Evolutionary conservation across 2,888 invertebrate genomes (phyloP).

Genomic region (Patella caerulea): DNA sequence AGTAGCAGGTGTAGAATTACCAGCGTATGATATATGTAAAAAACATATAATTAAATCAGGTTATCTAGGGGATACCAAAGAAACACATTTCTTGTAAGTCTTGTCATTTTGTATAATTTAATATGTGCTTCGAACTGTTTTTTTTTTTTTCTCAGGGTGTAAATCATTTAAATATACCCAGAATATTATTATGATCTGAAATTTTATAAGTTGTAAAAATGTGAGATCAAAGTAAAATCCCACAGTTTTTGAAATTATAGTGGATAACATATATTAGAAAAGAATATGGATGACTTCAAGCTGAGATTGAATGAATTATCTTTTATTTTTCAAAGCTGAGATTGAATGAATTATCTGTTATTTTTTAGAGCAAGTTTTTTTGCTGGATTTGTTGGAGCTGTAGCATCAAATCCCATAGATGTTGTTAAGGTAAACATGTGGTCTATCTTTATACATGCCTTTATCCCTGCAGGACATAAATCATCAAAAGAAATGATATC

Average conservation of each 20-base stretch:
- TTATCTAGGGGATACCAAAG: conserved; percentile 83
- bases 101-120: conserved; percentile 19
- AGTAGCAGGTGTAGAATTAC: conserved; percentile 93
- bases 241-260: too few species aligned
- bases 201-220: too few species aligned
- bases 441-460: not conserved
- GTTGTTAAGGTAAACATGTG: conserved; percentile 84
- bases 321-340: conserved; percentile 77
- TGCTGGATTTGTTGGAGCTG: conserved; percentile 92
- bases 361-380: conserved; percentile 86
- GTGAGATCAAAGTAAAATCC: too few species aligned
- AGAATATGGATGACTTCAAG: too few species aligned
- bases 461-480: not conserved
- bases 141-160: not conserved
- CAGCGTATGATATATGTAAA: conserved; percentile 93
- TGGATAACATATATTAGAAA: too few species aligned
- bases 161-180: not conserved
- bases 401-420: conserved; percentile 94
- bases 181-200: not conserved
- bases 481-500: not conserved
- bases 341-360: too few species aligned
- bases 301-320: too few species aligned
- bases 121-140: too few species aligned
- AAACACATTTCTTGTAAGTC: conserved; percentile 89
- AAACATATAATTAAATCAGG: conserved; percentile 77